These are phyloP conservation scores for Poeciliopsis turrubarensis DNA, from an alignment of 2,113 vertebrate genomes.

Conservation along the genomic window DNA sequence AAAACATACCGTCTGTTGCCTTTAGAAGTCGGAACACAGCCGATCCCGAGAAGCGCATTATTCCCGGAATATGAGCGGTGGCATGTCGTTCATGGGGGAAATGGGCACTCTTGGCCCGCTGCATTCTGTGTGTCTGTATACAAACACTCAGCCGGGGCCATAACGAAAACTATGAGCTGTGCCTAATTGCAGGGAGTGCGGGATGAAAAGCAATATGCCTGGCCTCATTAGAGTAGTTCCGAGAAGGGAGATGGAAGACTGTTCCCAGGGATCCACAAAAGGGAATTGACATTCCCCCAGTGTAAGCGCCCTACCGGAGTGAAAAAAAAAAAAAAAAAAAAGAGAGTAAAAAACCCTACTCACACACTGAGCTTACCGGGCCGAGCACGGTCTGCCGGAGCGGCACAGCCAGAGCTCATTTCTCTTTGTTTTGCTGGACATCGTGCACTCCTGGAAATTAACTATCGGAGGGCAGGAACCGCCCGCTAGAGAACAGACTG, in stretches of 20 bases:
- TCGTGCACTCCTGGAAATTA: constrained; percentile 55
- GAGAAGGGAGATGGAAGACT: constrained; percentile 73
- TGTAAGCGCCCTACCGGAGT: constrained; percentile 65
- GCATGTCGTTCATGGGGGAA: constrained; percentile 41
- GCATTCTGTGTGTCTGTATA: constrained; percentile 71
- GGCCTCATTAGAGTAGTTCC: constrained; percentile 79
- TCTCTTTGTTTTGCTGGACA: constrained; percentile 65
- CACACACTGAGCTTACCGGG: constrained; percentile 60
- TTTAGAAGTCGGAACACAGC: constrained; percentile 34
- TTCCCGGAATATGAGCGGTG: constrained; percentile 42
- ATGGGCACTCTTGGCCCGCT: constrained; percentile 62
- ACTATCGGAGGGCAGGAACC: constrained; percentile 34
- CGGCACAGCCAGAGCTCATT: constrained; percentile 57
- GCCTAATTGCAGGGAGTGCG: constrained; percentile 74
- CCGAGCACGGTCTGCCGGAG: constrained; percentile 46
- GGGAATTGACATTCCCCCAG: constrained; percentile 77
- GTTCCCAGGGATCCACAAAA: constrained; percentile 80
- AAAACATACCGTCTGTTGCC: constrained; percentile 51
- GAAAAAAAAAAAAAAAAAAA: constrained; percentile 27
- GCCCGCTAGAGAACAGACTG: constrained; percentile 21
- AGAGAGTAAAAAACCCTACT: constrained; percentile 32
- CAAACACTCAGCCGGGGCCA: constrained; percentile 73
- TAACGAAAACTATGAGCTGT: constrained; percentile 73
- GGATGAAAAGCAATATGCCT: constrained; percentile 81
- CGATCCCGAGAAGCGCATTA: constrained; percentile 50